These are phyloP conservation scores for Drosophila oshimai DNA, from an alignment of 1,140 invertebrate genomes.

Conservation along the genomic window DNA sequence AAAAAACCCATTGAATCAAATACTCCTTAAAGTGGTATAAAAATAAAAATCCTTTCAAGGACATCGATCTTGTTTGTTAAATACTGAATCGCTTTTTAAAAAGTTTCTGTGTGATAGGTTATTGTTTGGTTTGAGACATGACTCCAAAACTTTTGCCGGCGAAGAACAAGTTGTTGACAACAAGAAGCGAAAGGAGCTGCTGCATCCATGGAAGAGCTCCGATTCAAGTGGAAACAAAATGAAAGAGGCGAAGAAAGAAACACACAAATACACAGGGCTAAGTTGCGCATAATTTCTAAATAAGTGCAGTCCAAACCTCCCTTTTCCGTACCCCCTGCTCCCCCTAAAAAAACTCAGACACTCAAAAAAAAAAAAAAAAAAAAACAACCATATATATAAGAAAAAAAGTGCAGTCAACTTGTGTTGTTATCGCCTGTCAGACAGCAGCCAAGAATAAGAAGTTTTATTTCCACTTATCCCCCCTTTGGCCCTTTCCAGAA, in stretches of 20 bases:
- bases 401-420: slow-evolving; percentile 60
- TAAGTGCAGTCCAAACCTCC: slow-evolving; percentile 36
- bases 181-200: slow-evolving; percentile 22
- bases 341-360: slow-evolving; percentile 6
- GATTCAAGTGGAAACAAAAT: background rate
- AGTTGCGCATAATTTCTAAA: slow-evolving; percentile 75
- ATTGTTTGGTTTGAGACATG: background rate
- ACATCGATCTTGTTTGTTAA: too few species aligned
- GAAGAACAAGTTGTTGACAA: slow-evolving; percentile 66
- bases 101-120: background rate
- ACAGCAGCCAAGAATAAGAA: slow-evolving; percentile 55
- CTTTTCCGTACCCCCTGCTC: background rate
- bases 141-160: slow-evolving; percentile 7
- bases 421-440: slow-evolving; percentile 61
- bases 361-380: background rate
- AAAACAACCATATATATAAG: background rate
- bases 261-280: slow-evolving; percentile 9
- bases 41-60: too few species aligned
- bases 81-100: background rate
- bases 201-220: slow-evolving; percentile 7
- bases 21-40: too few species aligned
- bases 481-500: background rate
- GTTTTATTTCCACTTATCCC: slow-evolving; percentile 24
- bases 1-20: too few species aligned
- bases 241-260: background rate